phyloP scores from a whole-genome alignment of 2,888 invertebrate species.

The Seira sanloemensis region DNA sequence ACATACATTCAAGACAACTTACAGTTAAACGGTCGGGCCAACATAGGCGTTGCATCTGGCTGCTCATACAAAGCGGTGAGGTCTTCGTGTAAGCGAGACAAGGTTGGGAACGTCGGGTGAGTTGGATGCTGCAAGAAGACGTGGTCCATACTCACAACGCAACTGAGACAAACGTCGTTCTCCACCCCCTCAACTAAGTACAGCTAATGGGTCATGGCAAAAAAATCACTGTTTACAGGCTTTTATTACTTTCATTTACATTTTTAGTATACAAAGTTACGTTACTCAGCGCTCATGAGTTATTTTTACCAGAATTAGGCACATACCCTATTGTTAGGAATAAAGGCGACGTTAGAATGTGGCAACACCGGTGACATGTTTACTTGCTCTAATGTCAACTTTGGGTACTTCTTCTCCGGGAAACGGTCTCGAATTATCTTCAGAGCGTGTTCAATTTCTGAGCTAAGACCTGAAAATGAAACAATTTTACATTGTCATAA shows the following conservation, averaged over 20 bases:
- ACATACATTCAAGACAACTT: conserved; percentile 74
- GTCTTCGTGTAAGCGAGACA: conserved; percentile 86
- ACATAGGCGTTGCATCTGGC: conserved; percentile 83
- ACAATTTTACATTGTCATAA: not conserved
- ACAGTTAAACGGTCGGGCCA: conserved; percentile 89
- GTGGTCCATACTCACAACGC: conserved; percentile 90
- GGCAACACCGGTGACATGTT: conserved; percentile 75
- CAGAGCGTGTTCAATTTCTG: conserved; percentile 88
- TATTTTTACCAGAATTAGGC: too few relatives aligned
- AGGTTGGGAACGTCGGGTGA: conserved; percentile 92
- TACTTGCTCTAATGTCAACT: conserved; percentile 84
- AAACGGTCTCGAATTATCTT: conserved; percentile 90
- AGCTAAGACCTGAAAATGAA: conserved; percentile 81
- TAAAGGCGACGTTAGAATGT: conserved; percentile 77
- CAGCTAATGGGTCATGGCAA: too few relatives aligned
- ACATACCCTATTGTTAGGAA: conserved; percentile 80
- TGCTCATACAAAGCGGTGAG: conserved; percentile 90
- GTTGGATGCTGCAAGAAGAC: conserved; percentile 96
- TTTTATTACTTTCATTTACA: not conserved
- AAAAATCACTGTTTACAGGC: too few relatives aligned
- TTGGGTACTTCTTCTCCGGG: conserved; percentile 87
- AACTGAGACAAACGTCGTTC: conserved; percentile 93
- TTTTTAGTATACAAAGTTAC: not conserved
- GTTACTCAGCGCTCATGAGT: not conserved
- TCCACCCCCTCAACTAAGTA: conserved; percentile 93